Conservation (phyloP, 2,888 invertebrate species). For the Nemotelus nigrinus region DNA sequence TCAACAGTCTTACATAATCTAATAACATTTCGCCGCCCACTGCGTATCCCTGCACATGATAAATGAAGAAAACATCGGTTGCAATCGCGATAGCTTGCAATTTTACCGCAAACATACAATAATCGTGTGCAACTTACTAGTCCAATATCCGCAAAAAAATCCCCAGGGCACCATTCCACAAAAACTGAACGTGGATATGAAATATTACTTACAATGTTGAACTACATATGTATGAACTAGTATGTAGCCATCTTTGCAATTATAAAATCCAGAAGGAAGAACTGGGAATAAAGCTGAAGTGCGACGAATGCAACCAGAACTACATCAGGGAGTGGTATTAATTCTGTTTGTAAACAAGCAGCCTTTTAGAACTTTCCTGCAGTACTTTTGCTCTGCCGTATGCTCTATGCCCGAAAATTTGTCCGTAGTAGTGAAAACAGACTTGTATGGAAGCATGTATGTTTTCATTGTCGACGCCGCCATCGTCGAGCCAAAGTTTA, state of each 20-base stretch:
- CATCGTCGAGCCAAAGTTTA: constrained; percentile 24
- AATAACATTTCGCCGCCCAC: too few species aligned
- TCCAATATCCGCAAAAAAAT: background rate
- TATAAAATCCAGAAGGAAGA: background rate
- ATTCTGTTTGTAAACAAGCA: constrained; percentile 38
- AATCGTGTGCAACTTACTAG: too few species aligned
- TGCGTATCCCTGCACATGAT: too few species aligned
- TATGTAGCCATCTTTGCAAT: background rate
- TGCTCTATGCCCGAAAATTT: background rate
- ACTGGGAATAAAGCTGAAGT: background rate
- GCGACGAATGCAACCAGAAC: background rate
- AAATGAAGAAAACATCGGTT: background rate
- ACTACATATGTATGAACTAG: background rate
- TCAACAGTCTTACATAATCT: too few species aligned
- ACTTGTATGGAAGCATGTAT: background rate
- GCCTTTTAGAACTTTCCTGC: constrained; percentile 11
- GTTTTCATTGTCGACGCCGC: background rate
- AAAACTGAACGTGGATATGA: constrained; percentile 5
- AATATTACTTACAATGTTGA: constrained; percentile 3
- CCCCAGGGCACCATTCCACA: background rate
- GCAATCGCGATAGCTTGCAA: background rate
- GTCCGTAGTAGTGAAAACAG: background rate
- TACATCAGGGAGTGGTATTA: constrained; percentile 11
- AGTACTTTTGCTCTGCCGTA: background rate
- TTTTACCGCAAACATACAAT: too few species aligned